Base-by-base conservation (phyloP, 2,113 vertebrate genomes). In the Burhinus bistriatus region DNA sequence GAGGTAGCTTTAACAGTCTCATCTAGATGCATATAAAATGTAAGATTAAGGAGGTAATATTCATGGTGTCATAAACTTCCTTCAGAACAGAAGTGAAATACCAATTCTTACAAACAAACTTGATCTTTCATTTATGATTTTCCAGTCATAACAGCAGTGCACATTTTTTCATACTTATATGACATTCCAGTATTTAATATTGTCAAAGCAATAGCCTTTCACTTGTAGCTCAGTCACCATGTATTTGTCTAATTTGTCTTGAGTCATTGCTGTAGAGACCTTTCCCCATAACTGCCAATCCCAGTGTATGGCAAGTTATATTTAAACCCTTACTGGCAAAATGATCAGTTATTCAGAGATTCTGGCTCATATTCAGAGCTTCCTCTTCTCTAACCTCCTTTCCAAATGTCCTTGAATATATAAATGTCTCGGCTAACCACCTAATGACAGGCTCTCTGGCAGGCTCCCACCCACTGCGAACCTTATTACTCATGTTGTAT, bases 301-400 rank as follows among this genome's bases (percentile, higher is more conserved):
- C 44, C 23, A 66, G 21, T 21, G 16, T 49, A 91, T 32, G 42
- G 30, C n/a, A 93, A 92, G 62, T 75, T 89, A 58, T 54, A 87
- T 89, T 94, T 90, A 84, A 94, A 87, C 77, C 25, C 68, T 86
- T 84, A 32, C 59, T 96, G 87, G 38, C 68, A 91, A 94, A 92
- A 89, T 52, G 15, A 71, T 73, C 65, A 32, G 64, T 88, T 94
- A 51, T 72, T 96, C 91, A 81, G 79, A 85, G 32, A 44, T 76
- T 62, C 42, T 72, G 85, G 76, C 79, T 94, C 71, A 42, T 82
- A 73, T 62, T 91, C 92, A 76, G 64, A 93, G 45, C 47, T 90
- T 80, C 18, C 34, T 84, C 42, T 89, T 79, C 45, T 75, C 36
- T 69, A 71, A 59, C 40, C 70, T 86, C 65, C 49, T 81, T 92